Evolutionary conservation across 2,888 invertebrate genomes (phyloP).

Genomic region (Diarsia mendica): DNA sequence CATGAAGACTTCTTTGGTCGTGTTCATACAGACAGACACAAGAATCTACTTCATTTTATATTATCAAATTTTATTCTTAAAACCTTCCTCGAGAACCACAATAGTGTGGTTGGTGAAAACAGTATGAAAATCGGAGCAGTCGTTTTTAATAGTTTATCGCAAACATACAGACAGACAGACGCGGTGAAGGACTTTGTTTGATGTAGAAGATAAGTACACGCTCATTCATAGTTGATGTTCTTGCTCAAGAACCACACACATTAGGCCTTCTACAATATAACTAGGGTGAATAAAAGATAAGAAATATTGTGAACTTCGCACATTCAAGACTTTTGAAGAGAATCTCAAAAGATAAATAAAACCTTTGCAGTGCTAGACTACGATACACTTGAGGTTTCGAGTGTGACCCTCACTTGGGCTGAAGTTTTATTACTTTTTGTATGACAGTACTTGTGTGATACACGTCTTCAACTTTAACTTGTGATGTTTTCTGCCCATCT

Average conservation of each 20-base stretch:
- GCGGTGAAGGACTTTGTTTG: too few species aligned
- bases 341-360: conserved; percentile 14
- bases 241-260: conserved; percentile 27
- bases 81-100: too few species aligned
- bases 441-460: neutral
- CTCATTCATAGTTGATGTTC: conserved; percentile 29
- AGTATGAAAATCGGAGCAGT: too few species aligned
- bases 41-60: neutral
- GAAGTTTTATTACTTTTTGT: conserved; percentile 19
- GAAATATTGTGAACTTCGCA: conserved; percentile 9
- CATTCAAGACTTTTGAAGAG: conserved; percentile 10
- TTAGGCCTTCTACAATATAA: conserved; percentile 25
- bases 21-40: too few species aligned
- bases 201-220: conserved; percentile 37
- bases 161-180: too few species aligned
- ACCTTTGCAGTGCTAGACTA: conserved; percentile 9
- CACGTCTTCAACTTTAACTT: neutral
- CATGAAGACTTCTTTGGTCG: neutral
- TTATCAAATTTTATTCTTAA: too few species aligned
- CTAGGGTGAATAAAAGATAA: conserved; percentile 19
- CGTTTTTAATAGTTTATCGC: too few species aligned
- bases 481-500: neutral
- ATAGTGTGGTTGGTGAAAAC: too few species aligned
- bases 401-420: neutral
- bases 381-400: conserved; percentile 15